These are phyloP conservation scores for Lepidocyrtoides sp. DNA, from an alignment of 2,888 invertebrate genomes.

Conservation along the genomic window DNA sequence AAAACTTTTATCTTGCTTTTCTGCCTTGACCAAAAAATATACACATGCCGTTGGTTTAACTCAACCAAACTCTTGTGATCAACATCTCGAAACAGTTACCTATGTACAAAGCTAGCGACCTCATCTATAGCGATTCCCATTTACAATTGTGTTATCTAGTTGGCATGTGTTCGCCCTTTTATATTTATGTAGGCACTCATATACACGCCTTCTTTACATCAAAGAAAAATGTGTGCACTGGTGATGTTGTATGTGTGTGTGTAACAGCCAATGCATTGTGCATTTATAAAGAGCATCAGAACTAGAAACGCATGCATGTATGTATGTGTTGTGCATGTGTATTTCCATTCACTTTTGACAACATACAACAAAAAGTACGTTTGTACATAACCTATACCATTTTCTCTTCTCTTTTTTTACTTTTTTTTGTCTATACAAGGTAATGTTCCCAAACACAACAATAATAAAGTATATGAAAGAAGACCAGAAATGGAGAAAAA, in stretches of 20 bases:
- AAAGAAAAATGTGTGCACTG: conserved; percentile 1
- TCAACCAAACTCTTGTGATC: too few relatives aligned
- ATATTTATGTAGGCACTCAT: neutral
- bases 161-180: neutral
- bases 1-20: too few relatives aligned
- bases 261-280: conserved; percentile 27
- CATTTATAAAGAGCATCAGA: neutral
- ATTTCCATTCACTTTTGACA: neutral
- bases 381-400: conserved; percentile 17
- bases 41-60: too few relatives aligned
- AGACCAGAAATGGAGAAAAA: conserved; percentile 9
- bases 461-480: neutral
- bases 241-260: neutral
- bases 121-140: neutral
- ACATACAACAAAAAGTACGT: neutral
- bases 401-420: neutral
- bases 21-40: too few relatives aligned
- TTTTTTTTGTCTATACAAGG: neutral
- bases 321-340: too few relatives aligned
- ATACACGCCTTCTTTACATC: neutral
- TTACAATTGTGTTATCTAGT: neutral
- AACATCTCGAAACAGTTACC: too few relatives aligned
- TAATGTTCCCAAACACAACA: neutral
- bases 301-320: neutral
- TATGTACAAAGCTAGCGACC: too few relatives aligned